phyloP scores from a whole-genome alignment of 2,888 invertebrate genomes.

The Dromius quadrimaculatus region DNA sequence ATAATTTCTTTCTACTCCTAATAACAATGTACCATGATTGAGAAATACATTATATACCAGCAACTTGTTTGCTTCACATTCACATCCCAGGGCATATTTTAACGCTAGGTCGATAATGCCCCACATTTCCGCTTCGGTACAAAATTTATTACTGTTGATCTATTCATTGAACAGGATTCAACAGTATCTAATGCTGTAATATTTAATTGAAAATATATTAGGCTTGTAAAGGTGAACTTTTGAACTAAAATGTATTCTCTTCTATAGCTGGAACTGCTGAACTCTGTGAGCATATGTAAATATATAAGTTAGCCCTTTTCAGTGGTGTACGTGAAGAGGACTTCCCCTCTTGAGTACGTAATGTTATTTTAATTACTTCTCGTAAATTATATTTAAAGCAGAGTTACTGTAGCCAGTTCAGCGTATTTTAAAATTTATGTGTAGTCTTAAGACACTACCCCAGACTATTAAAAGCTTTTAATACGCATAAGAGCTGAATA shows the following conservation, averaged over 20 bases:
- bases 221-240: background rate
- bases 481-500: constrained; percentile 22
- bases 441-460: constrained; percentile 39
- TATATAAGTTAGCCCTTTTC: background rate
- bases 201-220: no score
- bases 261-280: constrained; percentile 9
- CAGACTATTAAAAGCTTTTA: constrained; percentile 44
- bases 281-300: constrained; percentile 40
- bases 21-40: no score
- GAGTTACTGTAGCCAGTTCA: constrained; percentile 39
- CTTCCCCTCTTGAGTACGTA: constrained; percentile 39
- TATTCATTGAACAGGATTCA: no score
- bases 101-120: no score
- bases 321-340: constrained; percentile 17
- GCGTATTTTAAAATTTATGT: constrained; percentile 45
- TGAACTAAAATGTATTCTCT: background rate
- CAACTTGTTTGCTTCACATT: no score
- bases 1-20: no score
- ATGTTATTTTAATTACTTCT: constrained; percentile 49
- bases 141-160: no score
- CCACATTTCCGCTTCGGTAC: no score
- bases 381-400: constrained; percentile 46
- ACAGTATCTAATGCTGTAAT: no score
- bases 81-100: no score
- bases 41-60: no score